Evolutionary conservation across 1,140 invertebrate genomes (phyloP).

Genomic region (Apocrypta bakeri): DNA sequence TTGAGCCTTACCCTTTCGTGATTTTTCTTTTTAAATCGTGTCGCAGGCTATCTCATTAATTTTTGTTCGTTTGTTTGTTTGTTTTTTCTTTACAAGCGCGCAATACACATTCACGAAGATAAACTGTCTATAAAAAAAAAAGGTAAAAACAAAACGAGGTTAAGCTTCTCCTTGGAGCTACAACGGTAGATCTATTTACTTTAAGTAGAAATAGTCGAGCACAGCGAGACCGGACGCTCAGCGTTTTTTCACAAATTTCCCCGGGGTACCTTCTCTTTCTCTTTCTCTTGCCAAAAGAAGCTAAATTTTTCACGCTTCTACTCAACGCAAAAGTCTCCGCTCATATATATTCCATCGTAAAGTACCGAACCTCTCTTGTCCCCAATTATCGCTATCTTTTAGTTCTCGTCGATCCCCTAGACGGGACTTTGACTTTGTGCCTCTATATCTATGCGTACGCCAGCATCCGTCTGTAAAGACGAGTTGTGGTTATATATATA

Average conservation of each 20-base stretch:
- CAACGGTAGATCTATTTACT: background rate
- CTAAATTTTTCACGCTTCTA: conserved; percentile 10
- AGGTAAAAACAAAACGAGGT: background rate
- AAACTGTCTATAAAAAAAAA: too few relatives aligned
- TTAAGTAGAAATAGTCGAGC: conserved; percentile 14
- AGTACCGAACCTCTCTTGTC: background rate
- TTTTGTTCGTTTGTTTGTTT: too few relatives aligned
- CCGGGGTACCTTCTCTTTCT: background rate
- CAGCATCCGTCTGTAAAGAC: too few relatives aligned
- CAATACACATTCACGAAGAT: too few relatives aligned
- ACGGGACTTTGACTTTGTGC: background rate
- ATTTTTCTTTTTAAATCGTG: too few relatives aligned
- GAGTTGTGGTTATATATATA: background rate
- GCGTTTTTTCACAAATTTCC: conserved; percentile 6
- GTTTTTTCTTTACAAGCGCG: too few relatives aligned
- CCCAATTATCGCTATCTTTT: background rate
- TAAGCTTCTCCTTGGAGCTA: too few relatives aligned
- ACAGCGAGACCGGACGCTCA: background rate
- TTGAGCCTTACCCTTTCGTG: too few relatives aligned
- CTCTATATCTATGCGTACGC: too few relatives aligned
- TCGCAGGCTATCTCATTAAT: too few relatives aligned
- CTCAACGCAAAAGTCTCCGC: background rate
- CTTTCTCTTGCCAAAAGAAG: background rate
- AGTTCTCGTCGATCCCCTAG: background rate
- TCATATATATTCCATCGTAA: background rate